phyloP scores from a whole-genome alignment of 2,113 vertebrate species.

The Corythornis vintsioides region DNA sequence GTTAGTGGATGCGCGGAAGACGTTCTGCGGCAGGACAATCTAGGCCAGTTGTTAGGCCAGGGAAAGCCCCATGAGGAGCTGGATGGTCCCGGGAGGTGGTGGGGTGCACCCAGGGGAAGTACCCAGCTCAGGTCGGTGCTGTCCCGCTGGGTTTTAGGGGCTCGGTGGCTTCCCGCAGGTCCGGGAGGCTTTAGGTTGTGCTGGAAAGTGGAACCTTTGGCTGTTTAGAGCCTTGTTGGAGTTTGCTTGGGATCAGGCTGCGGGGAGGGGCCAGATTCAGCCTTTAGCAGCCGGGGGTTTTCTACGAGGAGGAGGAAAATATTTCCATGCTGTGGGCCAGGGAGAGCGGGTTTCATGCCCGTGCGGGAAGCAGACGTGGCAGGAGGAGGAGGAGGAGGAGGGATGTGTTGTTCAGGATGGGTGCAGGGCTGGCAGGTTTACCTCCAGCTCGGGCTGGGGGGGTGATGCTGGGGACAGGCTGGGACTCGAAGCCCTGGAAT shows the following conservation, averaged over 20 bases:
- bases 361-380: background rate
- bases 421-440: background rate
- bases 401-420: accelerated
- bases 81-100: too few relatives aligned
- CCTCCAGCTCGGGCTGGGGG: background rate
- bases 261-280: background rate
- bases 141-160: accelerated
- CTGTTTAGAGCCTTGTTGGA: background rate
- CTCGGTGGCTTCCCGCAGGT: background rate
- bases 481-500: background rate
- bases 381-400: background rate
- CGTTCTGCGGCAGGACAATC: background rate
- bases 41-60: background rate
- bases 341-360: background rate
- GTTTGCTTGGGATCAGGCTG: background rate
- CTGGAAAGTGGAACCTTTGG: background rate
- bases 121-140: background rate
- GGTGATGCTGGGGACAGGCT: background rate
- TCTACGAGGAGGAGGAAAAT: background rate
- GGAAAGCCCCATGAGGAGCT: background rate
- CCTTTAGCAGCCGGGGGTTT: background rate
- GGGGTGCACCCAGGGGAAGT: background rate
- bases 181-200: background rate
- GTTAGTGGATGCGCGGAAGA: background rate
- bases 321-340: too few relatives aligned